These are phyloP conservation scores for Venustaconcha ellipsiformis DNA, from an alignment of 1,140 invertebrate genomes.

Conservation along the genomic window DNA sequence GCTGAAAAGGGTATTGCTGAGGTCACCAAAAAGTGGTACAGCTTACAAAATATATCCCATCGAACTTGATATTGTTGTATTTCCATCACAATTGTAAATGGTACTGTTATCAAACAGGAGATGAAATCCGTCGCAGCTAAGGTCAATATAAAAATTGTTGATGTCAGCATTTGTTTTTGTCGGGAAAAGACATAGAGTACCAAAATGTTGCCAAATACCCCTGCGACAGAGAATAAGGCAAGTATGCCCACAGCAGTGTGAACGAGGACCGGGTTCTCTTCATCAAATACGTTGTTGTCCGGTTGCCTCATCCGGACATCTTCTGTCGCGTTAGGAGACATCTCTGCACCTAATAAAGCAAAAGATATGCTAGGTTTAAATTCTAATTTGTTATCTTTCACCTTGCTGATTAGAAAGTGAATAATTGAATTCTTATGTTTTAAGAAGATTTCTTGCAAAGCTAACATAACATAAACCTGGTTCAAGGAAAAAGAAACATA, in stretches of 20 bases:
- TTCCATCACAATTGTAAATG: conserved; percentile 45
- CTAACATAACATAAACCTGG: too few species aligned
- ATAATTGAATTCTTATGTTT: too few species aligned
- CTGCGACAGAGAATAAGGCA: conserved; percentile 38
- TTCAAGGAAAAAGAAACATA: too few species aligned
- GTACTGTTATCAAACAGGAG: conserved; percentile 43
- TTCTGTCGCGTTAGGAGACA: too few species aligned
- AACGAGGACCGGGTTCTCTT: background rate
- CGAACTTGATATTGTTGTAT: conserved; percentile 21
- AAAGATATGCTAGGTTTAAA: too few species aligned
- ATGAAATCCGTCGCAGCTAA: conserved; percentile 49
- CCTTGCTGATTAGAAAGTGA: too few species aligned
- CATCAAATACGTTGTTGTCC: too few species aligned
- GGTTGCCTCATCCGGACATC: too few species aligned
- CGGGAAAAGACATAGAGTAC: conserved; percentile 55
- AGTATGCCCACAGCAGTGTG: conserved; percentile 28
- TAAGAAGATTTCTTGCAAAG: too few species aligned
- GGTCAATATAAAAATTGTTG: conserved; percentile 54
- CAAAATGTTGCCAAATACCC: conserved; percentile 52
- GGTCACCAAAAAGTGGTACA: conserved; percentile 48
- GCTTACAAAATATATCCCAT: conserved; percentile 47
- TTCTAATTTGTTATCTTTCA: too few species aligned
- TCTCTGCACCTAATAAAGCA: too few species aligned
- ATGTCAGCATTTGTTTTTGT: conserved; percentile 51
- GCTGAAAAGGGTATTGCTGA: conserved; percentile 51